phyloP scores from a whole-genome alignment of 2,888 invertebrate species.

The Napeogenes sylphis region DNA sequence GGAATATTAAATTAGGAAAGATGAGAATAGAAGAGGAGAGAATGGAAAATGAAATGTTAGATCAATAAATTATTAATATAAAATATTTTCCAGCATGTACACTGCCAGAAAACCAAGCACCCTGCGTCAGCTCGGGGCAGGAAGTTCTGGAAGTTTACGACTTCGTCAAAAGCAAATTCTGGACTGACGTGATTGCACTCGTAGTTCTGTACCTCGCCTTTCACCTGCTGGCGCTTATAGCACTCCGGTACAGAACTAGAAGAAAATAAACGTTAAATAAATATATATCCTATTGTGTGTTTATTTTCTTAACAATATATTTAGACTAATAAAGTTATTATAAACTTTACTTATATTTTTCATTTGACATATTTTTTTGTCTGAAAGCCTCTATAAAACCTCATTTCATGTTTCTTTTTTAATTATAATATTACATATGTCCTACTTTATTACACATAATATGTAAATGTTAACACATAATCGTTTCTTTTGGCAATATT shows the following conservation, averaged over 20 bases:
- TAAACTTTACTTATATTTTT: not conserved
- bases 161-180: slow-evolving; percentile 81
- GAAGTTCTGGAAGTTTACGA: slow-evolving; percentile 86
- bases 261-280: slow-evolving; percentile 58
- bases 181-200: slow-evolving; percentile 82
- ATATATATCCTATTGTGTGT: slow-evolving; percentile 6
- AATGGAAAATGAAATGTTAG: too few relatives aligned
- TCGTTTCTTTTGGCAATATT: too few relatives aligned
- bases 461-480: too few relatives aligned
- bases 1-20: too few relatives aligned
- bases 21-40: too few relatives aligned
- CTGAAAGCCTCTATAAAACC: too few relatives aligned
- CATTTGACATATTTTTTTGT: too few relatives aligned
- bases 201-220: slow-evolving; percentile 81
- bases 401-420: too few relatives aligned
- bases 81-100: slow-evolving; percentile 71
- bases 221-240: slow-evolving; percentile 83
- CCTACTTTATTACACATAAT: too few relatives aligned
- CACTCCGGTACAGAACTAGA: slow-evolving; percentile 80
- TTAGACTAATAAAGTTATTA: slow-evolving; percentile 1
- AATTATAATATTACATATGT: too few relatives aligned
- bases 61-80: not conserved
- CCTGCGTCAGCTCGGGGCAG: slow-evolving; percentile 84
- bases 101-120: slow-evolving; percentile 73
- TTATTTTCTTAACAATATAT: slow-evolving; percentile 6